Conservation (phyloP, 2,797 vertebrate species). For the Liparis tanakae region DNA sequence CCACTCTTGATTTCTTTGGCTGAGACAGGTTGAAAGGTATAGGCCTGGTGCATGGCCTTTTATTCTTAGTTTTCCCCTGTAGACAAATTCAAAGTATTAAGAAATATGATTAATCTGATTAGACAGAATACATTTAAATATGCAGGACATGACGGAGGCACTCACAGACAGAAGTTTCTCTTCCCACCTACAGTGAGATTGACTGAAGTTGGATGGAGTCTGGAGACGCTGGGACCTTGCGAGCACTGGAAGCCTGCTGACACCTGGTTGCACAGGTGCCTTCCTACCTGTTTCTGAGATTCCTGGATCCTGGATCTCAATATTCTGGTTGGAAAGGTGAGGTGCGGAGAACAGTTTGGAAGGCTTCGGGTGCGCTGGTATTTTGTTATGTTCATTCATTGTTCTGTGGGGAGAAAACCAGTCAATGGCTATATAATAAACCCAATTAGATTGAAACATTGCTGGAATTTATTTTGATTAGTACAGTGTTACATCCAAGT, state of each 20-base stretch:
- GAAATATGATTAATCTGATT: neutral
- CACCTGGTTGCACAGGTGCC: conserved; percentile 40
- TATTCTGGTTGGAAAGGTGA: conserved; percentile 44
- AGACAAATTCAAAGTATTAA: conserved; percentile 19
- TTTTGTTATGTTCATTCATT: conserved; percentile 72
- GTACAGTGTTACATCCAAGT: neutral
- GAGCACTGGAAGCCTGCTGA: conserved; percentile 82
- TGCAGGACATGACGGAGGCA: neutral
- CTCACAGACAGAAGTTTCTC: conserved; percentile 79
- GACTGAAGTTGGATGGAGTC: conserved; percentile 54
- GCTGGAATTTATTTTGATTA: neutral
- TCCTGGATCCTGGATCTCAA: conserved; percentile 78
- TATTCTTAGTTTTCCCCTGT: conserved; percentile 80
- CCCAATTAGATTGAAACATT: neutral
- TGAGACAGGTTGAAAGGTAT: conserved; percentile 80
- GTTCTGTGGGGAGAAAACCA: conserved; percentile 58
- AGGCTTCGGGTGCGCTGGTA: conserved; percentile 41
- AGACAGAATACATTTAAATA: conserved; percentile 6
- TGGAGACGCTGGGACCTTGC: conserved; percentile 73
- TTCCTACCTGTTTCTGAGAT: conserved; percentile 44
- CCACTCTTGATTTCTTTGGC: conserved; percentile 51
- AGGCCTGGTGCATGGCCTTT: conserved; percentile 79
- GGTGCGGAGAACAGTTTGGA: conserved; percentile 44
- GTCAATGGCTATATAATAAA: conserved; percentile 8
- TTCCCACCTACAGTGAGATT: conserved; percentile 76